These are phyloP conservation scores for Anthopleura sola DNA, from an alignment of 64 coral and sea anemone species.

Conservation along the genomic window DNA sequence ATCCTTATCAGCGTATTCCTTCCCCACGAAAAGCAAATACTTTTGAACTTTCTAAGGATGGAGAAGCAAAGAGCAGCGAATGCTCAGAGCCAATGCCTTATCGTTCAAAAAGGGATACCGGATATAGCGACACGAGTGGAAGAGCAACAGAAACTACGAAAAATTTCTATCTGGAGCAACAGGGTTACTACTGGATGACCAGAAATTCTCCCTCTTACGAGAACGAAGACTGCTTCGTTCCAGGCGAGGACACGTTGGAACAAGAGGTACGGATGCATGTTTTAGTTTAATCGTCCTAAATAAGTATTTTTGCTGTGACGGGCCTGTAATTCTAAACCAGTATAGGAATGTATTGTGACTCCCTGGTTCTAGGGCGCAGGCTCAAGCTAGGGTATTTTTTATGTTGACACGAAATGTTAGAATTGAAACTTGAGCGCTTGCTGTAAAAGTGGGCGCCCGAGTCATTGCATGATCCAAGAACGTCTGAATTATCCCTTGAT, in stretches of 20 bases:
- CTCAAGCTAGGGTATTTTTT: constrained; percentile 10
- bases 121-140: constrained; percentile 7
- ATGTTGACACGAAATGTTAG: constrained; percentile 25
- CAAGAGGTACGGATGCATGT: not conserved
- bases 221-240: not conserved
- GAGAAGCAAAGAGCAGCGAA: constrained; percentile 2
- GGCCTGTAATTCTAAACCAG: constrained; percentile 16
- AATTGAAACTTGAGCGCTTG: constrained; percentile 14
- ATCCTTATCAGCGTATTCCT: not conserved
- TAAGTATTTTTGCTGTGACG: not conserved
- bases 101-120: not conserved
- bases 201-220: not conserved
- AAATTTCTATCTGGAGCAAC: not conserved
- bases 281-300: not conserved
- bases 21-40: not conserved
- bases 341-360: constrained; percentile 19
- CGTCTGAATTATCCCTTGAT: constrained; percentile 19
- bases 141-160: not conserved
- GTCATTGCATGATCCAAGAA: not conserved
- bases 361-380: constrained; percentile 11
- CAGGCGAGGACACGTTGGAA: not conserved
- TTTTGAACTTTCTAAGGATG: not conserved
- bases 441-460: constrained; percentile 15
- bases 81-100: not conserved
- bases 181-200: not conserved